Conservation (phyloP, 35 echinoderm and acorn worm species). For the Nesometra sesokonis region DNA sequence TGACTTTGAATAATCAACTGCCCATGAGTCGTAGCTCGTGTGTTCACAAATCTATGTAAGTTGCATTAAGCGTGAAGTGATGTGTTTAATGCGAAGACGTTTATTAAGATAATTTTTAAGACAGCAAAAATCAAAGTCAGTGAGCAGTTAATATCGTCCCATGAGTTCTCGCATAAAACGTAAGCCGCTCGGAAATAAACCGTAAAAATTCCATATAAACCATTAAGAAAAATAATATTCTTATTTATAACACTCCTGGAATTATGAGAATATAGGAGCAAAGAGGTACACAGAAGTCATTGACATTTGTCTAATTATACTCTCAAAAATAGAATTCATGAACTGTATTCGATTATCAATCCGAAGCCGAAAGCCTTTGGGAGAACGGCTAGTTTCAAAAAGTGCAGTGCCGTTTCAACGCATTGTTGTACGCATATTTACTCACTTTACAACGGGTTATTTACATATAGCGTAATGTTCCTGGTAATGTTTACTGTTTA, state of each 20-base stretch:
- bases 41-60: background rate
- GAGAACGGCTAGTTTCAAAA: background rate
- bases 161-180: background rate
- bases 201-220: background rate
- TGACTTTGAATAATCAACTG: background rate
- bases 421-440: background rate
- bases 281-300: background rate
- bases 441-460: background rate
- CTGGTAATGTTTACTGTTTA: background rate
- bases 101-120: background rate
- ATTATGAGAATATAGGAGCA: background rate
- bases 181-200: background rate
- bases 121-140: background rate
- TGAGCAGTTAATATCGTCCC: background rate
- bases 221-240: no score
- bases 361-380: background rate
- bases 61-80: background rate
- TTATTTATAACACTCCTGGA: no score
- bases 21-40: background rate
- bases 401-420: background rate
- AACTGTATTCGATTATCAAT: background rate
- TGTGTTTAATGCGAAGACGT: background rate
- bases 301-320: background rate
- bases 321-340: background rate
- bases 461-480: background rate